Conservation (phyloP, 2,888 invertebrate genomes). For the Cheilosia soror region DNA sequence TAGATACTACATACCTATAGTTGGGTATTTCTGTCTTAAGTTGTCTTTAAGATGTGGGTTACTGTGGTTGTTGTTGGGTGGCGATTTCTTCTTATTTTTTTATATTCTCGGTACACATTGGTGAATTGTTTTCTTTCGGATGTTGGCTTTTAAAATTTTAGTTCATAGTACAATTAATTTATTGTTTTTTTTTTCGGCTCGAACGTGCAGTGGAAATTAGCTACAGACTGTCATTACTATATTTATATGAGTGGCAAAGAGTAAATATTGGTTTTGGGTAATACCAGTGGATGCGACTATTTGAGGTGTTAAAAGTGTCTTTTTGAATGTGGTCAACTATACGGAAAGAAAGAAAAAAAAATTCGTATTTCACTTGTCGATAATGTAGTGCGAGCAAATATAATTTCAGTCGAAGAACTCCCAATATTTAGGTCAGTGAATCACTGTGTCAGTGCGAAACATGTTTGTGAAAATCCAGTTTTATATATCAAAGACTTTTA, state of each 20-base stretch:
- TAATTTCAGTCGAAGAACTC: too few relatives aligned
- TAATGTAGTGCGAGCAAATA: too few relatives aligned
- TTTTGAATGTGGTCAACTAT: too few relatives aligned
- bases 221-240: slow-evolving; percentile 36
- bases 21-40: background rate
- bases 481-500: too few relatives aligned
- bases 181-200: slow-evolving; percentile 13
- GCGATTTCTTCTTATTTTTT: background rate
- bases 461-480: too few relatives aligned
- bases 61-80: slow-evolving; percentile 14
- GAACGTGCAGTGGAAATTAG: slow-evolving; percentile 54
- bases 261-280: slow-evolving; percentile 41
- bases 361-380: too few relatives aligned
- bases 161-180: slow-evolving; percentile 49
- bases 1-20: background rate
- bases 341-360: too few relatives aligned
- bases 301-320: slow-evolving; percentile 24
- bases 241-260: slow-evolving; percentile 25
- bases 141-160: slow-evolving; percentile 52
- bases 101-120: slow-evolving; percentile 15
- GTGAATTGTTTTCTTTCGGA: slow-evolving; percentile 17
- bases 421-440: too few relatives aligned
- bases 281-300: slow-evolving; percentile 24
- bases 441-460: too few relatives aligned
- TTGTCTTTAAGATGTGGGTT: background rate